Evolutionary conservation across 2,797 vertebrate genomes (phyloP).

Genomic region (Pipistrellus nathusii): DNA sequence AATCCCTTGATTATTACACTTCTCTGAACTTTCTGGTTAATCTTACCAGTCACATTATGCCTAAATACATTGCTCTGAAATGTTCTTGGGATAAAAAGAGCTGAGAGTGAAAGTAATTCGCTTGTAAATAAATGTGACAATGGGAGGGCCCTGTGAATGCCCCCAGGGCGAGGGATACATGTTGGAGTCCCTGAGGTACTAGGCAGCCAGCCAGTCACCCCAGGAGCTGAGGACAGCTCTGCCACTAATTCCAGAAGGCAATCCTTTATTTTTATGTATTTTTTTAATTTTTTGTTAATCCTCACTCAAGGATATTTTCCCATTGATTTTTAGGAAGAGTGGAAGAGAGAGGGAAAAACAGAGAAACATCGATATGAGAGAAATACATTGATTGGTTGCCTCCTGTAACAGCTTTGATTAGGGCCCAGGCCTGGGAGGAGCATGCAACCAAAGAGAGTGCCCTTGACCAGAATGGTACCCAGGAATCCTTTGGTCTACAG

Average conservation of each 20-base stretch:
- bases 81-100: conserved; percentile 84
- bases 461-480: too few species aligned
- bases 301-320: too few species aligned
- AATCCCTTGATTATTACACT: conserved; percentile 88
- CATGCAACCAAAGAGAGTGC: too few species aligned
- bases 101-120: conserved; percentile 85
- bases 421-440: too few species aligned
- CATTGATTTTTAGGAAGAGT: too few species aligned
- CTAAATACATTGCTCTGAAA: conserved; percentile 84
- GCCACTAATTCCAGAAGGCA: background rate
- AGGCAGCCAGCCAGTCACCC: background rate
- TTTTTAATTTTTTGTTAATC: too few species aligned
- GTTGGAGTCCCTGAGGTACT: background rate
- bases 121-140: conserved; percentile 85
- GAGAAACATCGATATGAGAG: too few species aligned
- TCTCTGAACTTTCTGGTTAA: conserved; percentile 87
- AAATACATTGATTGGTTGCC: too few species aligned
- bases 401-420: too few species aligned
- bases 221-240: background rate
- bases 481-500: too few species aligned
- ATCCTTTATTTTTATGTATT: background rate
- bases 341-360: too few species aligned
- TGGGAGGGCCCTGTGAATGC: conserved; percentile 77
- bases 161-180: conserved; percentile 44
- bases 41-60: conserved; percentile 87